These are phyloP conservation scores for Chelonus insularis DNA, from an alignment of 1,140 invertebrate genomes.

Conservation along the genomic window DNA sequence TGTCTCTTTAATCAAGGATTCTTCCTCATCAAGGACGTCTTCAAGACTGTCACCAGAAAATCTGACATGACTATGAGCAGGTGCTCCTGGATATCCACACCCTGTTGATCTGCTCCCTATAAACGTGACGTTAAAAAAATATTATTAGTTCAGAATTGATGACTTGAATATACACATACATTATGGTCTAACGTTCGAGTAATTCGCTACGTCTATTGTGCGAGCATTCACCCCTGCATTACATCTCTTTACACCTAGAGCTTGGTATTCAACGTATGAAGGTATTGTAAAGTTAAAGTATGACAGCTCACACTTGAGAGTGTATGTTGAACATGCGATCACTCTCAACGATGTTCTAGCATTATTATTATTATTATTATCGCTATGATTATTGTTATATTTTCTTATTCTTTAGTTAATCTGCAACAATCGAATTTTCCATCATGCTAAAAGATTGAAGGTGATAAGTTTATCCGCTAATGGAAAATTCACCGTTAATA, in stretches of 20 bases:
- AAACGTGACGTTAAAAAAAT: slow-evolving; percentile 14
- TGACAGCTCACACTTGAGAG: no score
- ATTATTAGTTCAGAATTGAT: not conserved
- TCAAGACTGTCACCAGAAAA: slow-evolving; percentile 64
- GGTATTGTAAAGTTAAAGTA: no score
- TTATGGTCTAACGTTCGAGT: no score
- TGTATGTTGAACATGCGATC: no score
- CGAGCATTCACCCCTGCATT: no score
- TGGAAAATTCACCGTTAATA: slow-evolving; percentile 28
- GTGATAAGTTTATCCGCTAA: slow-evolving; percentile 8
- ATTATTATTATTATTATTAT: not conserved
- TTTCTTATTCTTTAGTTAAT: not conserved
- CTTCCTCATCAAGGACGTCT: slow-evolving; percentile 55
- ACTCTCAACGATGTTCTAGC: no score
- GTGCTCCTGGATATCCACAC: slow-evolving; percentile 91
- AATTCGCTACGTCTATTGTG: no score
- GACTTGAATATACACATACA: no score
- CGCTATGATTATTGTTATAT: not conserved
- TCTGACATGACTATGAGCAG: slow-evolving; percentile 80
- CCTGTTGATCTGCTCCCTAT: slow-evolving; percentile 40
- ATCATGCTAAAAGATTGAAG: slow-evolving; percentile 2
- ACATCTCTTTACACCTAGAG: no score
- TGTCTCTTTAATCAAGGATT: slow-evolving; percentile 61
- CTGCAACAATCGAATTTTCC: slow-evolving; percentile 9
- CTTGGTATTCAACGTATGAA: no score